These are phyloP conservation scores for Drosophila nigrodunni DNA, from an alignment of 1,140 invertebrate species.

Conservation along the genomic window DNA sequence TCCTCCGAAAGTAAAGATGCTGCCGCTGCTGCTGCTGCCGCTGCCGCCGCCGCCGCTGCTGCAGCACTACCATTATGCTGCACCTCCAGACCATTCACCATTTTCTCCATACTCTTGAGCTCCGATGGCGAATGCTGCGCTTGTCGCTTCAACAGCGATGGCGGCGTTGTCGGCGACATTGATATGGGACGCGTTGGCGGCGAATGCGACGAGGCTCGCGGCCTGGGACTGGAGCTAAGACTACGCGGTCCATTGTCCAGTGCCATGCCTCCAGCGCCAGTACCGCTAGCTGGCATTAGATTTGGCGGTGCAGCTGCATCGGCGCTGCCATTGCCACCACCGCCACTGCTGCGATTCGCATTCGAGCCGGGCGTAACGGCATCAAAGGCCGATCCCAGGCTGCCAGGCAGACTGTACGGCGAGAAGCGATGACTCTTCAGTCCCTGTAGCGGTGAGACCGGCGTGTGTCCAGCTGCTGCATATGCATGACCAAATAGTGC, in stretches of 20 bases:
- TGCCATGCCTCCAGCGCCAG: slow-evolving; percentile 25
- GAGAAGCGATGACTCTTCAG: slow-evolving; percentile 88
- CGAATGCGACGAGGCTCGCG: slow-evolving; percentile 86
- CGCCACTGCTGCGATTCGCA: slow-evolving; percentile 69
- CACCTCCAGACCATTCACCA: slow-evolving; percentile 96
- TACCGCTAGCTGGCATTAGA: slow-evolving; percentile 19
- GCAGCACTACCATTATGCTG: slow-evolving; percentile 85
- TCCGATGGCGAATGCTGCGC: slow-evolving; percentile 87
- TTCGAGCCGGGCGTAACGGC: slow-evolving; percentile 90
- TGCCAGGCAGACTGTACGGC: slow-evolving; percentile 91
- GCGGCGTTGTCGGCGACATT: slow-evolving; percentile 86
- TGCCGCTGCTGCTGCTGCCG: slow-evolving; percentile 52
- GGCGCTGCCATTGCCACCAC: slow-evolving; percentile 39
- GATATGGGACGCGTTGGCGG: slow-evolving; percentile 85
- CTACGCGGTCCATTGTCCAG: slow-evolving; percentile 86
- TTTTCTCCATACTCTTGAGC: slow-evolving; percentile 97
- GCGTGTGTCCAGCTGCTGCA: slow-evolving; percentile 86
- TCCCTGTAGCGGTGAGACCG: slow-evolving; percentile 86
- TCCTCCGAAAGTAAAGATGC: slow-evolving; percentile 59
- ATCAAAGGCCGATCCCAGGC: slow-evolving; percentile 92
- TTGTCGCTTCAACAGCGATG: slow-evolving; percentile 70
- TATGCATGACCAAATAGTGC: slow-evolving; percentile 90
- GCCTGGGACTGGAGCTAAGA: slow-evolving; percentile 88
- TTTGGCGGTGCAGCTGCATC: slow-evolving; percentile 47
- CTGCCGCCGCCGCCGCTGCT: slow-evolving; percentile 56